Base-by-base conservation (phyloP, 2,888 invertebrate species). In the Neoaliturus tenellus region DNA sequence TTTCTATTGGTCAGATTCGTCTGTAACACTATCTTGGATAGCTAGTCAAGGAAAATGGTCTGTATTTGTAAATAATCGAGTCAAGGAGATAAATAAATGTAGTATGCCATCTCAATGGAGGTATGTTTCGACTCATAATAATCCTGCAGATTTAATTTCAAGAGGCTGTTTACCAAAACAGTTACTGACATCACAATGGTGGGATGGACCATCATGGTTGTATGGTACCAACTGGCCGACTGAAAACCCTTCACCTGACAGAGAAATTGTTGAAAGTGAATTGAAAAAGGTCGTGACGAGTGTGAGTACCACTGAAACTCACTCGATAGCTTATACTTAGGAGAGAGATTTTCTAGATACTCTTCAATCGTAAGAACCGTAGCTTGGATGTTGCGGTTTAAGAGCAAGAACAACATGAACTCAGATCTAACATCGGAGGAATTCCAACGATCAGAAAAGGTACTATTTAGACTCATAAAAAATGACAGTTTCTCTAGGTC, bases 71-170 rank as follows among this genome's bases (percentile, higher is more conserved):
- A 78, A 80, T 33, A 89, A 89, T 83, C 41, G 88, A 28, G 86
- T 88, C 0, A 67, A 85, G 82, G 88, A 89, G 83, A n/a, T n/a
- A 89, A 35, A 86, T 87, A 25, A 51, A 44, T 31, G 39, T 86
- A 28, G 82, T 85, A 23, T 55, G 62, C 2, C 55, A 67, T 2
- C 69, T 85, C 44, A 83, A 0, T 89, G 89, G 89, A 69, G 83
- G 31, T 87, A 88, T 85, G 85, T 89, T 6, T 88, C 89, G 0
- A 88, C 89, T 14, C 35, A 33, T 2, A 14, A 84, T 6, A 89
- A 89, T 82, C 88, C 88, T 14, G 89, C 89, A 1, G 89, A 89
- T 83, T 78, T 88, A 14, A 88, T 88, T 10, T 89, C 89, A 0
- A 75, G 89, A 44, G 89, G 89, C 6, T 89, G 89, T 83, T 75